Evolutionary conservation across 1,140 invertebrate species (phyloP).

Genomic region (Hydropsyche tenuis): DNA sequence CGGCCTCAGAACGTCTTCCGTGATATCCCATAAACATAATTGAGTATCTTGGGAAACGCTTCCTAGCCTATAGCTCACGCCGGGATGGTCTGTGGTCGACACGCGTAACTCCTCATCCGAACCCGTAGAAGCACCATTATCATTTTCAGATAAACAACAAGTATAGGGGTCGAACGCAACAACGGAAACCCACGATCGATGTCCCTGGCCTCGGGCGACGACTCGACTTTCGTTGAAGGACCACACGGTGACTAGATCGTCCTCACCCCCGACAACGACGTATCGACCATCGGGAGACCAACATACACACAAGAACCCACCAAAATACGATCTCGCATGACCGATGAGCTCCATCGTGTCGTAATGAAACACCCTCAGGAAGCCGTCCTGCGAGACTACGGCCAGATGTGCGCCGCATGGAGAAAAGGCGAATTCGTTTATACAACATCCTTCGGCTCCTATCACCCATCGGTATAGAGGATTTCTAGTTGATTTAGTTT

Average conservation of each 20-base stretch:
- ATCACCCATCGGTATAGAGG: conserved; percentile 89
- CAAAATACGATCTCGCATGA: conserved; percentile 93
- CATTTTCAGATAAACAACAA: conserved; percentile 62
- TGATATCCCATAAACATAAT: conserved; percentile 97
- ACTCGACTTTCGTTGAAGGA: conserved; percentile 91
- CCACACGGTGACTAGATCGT: conserved; percentile 99
- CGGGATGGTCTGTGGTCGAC: conserved; percentile 58
- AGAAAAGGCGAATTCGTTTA: conserved; percentile 98
- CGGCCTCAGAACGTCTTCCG: conserved; percentile 88
- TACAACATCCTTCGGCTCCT: conserved; percentile 81
- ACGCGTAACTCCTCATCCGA: conserved; percentile 58
- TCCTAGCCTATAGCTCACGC: conserved; percentile 86
- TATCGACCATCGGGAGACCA: conserved; percentile 98
- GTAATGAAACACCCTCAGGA: conserved; percentile 95
- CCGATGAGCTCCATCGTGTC: conserved; percentile 95
- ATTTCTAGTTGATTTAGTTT: conserved; percentile 95
- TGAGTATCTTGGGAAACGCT: conserved; percentile 98
- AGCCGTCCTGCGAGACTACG: conserved; percentile 95
- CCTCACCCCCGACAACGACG: conserved; percentile 96
- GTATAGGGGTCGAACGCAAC: conserved; percentile 96
- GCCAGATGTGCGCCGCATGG: conserved; percentile 92
- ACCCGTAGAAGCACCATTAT: conserved; percentile 67
- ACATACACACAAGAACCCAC: conserved; percentile 92
- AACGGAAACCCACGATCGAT: conserved; percentile 95
- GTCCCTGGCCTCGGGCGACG: conserved; percentile 92